Conservation (phyloP, 2,888 invertebrate species). For the Acholoe squamosa region DNA sequence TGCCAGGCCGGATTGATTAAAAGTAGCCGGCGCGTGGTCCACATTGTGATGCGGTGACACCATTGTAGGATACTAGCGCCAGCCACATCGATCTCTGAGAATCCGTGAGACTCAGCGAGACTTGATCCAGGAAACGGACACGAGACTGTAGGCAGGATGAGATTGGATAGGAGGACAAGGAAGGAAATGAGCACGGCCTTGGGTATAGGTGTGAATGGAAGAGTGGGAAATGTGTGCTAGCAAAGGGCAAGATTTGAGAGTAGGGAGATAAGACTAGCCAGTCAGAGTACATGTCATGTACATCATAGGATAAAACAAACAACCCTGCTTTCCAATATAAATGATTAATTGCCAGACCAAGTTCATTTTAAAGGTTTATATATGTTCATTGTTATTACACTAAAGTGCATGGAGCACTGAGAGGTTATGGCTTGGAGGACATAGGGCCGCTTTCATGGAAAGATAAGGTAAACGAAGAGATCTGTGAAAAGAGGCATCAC, state of each 20-base stretch:
- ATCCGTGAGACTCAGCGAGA: constrained; percentile 6
- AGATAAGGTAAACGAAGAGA: too few relatives aligned
- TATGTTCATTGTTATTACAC: too few relatives aligned
- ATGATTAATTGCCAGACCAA: too few relatives aligned
- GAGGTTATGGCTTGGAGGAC: too few relatives aligned
- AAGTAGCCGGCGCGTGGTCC: constrained; percentile 31
- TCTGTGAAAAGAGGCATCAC: too few relatives aligned
- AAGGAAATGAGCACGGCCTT: background rate
- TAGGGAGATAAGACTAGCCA: background rate
- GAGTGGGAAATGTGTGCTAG: background rate
- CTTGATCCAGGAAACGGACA: constrained; percentile 3
- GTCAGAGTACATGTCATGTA: background rate
- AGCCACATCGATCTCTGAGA: constrained; percentile 22
- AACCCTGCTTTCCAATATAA: too few relatives aligned
- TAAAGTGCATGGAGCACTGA: too few relatives aligned
- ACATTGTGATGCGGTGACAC: constrained; percentile 21
- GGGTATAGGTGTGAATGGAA: too few relatives aligned
- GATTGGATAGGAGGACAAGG: background rate
- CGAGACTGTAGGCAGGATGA: background rate
- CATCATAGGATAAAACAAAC: too few relatives aligned
- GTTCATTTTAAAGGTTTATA: too few relatives aligned
- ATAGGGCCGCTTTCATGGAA: too few relatives aligned
- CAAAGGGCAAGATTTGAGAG: background rate
- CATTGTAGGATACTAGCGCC: background rate
- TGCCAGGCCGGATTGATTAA: constrained; percentile 32